Conservation (phyloP, 2,797 vertebrate species). For the Hippocampus kuda region DNA sequence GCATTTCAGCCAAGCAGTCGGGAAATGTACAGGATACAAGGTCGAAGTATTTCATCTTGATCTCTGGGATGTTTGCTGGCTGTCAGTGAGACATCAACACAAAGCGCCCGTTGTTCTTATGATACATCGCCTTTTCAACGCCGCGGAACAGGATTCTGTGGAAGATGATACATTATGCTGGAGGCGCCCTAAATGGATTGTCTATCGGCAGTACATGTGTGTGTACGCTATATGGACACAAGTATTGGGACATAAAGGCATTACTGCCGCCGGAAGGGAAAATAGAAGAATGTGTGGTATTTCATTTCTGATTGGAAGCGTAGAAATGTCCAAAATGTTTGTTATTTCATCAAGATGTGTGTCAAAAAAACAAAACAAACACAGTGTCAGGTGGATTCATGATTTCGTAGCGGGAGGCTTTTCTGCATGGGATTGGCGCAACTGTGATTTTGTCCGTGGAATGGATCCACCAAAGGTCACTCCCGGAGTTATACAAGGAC, state of each 20-base stretch:
- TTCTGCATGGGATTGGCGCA: not conserved
- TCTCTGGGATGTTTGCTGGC: not conserved
- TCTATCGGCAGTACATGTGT: conserved; percentile 8
- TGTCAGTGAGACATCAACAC: not conserved
- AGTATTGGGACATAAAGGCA: not conserved
- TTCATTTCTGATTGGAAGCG: not conserved
- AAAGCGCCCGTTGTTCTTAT: not conserved
- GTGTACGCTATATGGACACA: not conserved
- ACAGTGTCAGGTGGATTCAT: not conserved
- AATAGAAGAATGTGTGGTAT: not conserved
- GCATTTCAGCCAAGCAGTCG: conserved; percentile 11
- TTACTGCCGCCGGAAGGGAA: not conserved
- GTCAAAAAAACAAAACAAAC: not conserved
- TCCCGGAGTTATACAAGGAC: not conserved
- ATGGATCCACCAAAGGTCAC: not conserved
- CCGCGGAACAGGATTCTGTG: conserved; percentile 4
- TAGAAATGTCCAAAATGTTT: not conserved
- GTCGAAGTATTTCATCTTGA: not conserved
- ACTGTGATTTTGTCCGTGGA: not conserved
- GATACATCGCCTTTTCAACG: conserved; percentile 8
- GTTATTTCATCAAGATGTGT: not conserved
- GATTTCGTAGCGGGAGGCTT: not conserved
- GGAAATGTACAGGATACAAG: conserved; percentile 6
- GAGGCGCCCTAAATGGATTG: conserved; percentile 19
- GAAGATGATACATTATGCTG: conserved; percentile 17